Conservation (phyloP, 2,797 vertebrate genomes). For the Gadopsis marmoratus region DNA sequence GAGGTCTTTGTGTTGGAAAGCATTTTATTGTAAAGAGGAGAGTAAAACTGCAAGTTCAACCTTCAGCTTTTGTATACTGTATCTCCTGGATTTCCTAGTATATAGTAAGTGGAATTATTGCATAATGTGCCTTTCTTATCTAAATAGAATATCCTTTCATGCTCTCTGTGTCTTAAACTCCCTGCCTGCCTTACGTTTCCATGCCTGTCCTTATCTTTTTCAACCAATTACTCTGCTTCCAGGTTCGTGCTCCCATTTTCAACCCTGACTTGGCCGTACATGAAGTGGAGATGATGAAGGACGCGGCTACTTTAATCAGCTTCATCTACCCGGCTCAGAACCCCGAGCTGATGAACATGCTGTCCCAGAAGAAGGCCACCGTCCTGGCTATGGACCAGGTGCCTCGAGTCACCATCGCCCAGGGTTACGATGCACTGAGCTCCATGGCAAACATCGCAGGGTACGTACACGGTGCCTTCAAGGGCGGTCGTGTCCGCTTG, state of each 20-base stretch:
- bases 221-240: not conserved
- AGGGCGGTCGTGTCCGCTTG: fast-evolving
- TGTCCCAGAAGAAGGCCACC: slow-evolving; percentile 83
- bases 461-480: slow-evolving; percentile 56
- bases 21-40: not conserved
- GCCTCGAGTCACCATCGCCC: slow-evolving; percentile 89
- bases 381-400: slow-evolving; percentile 90
- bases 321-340: slow-evolving; percentile 89
- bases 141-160: not conserved
- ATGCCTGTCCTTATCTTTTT: too few relatives aligned
- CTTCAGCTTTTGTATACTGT: not conserved
- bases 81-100: too few relatives aligned
- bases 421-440: slow-evolving; percentile 88
- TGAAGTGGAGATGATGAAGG: slow-evolving; percentile 85
- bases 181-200: not conserved
- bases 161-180: not conserved
- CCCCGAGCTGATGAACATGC: slow-evolving; percentile 83
- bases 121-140: not conserved
- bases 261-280: slow-evolving; percentile 82
- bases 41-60: not conserved
- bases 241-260: slow-evolving; percentile 88
- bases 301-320: slow-evolving; percentile 83
- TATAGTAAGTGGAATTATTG: not conserved
- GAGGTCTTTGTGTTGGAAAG: not conserved
- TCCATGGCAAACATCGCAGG: slow-evolving; percentile 89